Evolutionary conservation across 1,140 invertebrate genomes (phyloP), one percentile per base, ranked within the genome.

Genomic region (Hycleus phaleratus): DNA sequence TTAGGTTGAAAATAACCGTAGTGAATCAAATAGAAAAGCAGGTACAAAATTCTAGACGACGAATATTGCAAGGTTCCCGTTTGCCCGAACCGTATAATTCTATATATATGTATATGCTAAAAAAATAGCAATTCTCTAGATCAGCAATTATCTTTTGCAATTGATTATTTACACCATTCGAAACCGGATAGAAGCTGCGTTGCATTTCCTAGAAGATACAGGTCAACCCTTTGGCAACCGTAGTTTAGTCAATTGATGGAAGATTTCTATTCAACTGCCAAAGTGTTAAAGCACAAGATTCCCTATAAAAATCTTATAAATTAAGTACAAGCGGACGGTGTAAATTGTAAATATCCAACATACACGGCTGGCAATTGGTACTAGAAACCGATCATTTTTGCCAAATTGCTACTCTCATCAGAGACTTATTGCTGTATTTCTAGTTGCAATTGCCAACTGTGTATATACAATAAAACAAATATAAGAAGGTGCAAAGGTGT

Each of bases 61-160:
- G 50, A 56, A 64, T 66, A 66, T 63, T 64, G 62, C 59, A 66
- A 58, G 57, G 64, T 56, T 63, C 58, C 58, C 58, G 53, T 62
- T 53, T 59, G 59, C 59, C 59, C 55, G 59, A 61, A 64, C 62
- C 59, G 54, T 56, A 39, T 39, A 7, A 39, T 39, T 7, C 1
- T 39, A 7, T 7, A 39, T 39, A 39, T 39, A 39, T 39, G 38
- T 39, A 10, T 42, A 59, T 51, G 61, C 57, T 59, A 62, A 54
- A 58, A 62, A 58, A 62, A 54, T 54, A 54, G 56, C 55, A 53
- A 56, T 56, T 56, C 44, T 57, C 44, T 54, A 50, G 46, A 52
- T 54, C 44, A 45, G 51, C 47, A 42, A 42, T 42, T 53, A n/a
- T 39, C 3, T 44, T 18, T 39, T 38, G n/a, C 3, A 42, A 51